Evolutionary conservation across 2,797 vertebrate species (phyloP), one percentile per base, ranked within the genome.

Genomic region (Gadopsis marmoratus): DNA sequence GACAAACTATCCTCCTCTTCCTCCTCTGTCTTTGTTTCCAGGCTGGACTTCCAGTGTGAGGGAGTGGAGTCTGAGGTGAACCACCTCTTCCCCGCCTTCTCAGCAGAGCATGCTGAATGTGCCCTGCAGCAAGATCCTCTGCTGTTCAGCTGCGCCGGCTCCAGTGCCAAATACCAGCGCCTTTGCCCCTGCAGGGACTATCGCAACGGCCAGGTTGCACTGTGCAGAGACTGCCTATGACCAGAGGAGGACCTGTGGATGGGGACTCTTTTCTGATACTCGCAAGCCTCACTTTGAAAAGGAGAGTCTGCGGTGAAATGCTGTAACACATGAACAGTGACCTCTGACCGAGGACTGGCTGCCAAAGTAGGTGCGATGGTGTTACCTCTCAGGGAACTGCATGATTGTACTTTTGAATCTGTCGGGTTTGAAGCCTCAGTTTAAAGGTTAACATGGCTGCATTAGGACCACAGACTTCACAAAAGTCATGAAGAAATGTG

Each of bases 181-280:
- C 95, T 99, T 21, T 99, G 98, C 79, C 97, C 98, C 26, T 99
- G 98, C 88, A 96, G 98, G 0, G 96, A 98, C 93, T 99, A 95
- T 88, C 95, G 91, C 5, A 86, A 64, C 0, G 97, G 97, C 72
- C 98, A 99, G 91, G 97, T 98, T 93, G 98, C 98, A 3, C 89
- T 99, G 87, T 99, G 98, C 94, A 95, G 79, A 82, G 95, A 96
- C 92, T 99, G 97, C 86, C 93, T 97, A 93, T 98, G 96, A 98
- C 91, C 82, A 23, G 29, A 72, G 61, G 60, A 43, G 47, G 50
- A 65, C 4, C 39, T 7, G 23, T 19, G 1, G 55, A 50, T 3
- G 16, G 71, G 69, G 67, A 67, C 73, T 16, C 26, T 80, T 78
- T 64, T 69, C 48, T 48, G 59, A 41, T 48, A 8, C 55, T 51